Base-by-base conservation (phyloP, 2,113 vertebrate genomes). In the Scortum barcoo region DNA sequence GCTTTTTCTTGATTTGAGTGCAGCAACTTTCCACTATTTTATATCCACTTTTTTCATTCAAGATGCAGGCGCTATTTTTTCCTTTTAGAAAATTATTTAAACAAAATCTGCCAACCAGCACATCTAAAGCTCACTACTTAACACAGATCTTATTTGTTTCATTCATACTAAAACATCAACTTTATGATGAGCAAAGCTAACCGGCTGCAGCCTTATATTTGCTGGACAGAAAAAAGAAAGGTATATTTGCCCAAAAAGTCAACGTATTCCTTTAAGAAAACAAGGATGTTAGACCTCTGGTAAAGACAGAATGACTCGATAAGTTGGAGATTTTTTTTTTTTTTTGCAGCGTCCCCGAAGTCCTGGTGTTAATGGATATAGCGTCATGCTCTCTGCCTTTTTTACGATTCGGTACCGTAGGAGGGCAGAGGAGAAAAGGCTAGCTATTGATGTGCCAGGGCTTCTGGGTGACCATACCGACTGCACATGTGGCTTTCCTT, bases 401-500 rank as follows among this genome's bases (percentile, higher is more conserved):
- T 85, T 84, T 88, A 86, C 42, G 30, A 90, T 80, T 74, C 30
- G 79, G 50, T 80, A 54, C 86, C 76, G 28, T 11, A 61, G 89
- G 84, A 91, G 90, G 90, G 69, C 76, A 78, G 75, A 87, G 54
- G 76, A 89, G 76, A 80, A 90, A 89, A 83, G 82, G 78, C 84
- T 14, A n/a, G 60, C 78, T 87, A 91, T 93, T 0, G 90, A 93
- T 53, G 75, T 67, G 73, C 61, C 75, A 68, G 78, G 57, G 71
- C 88, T 68, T 87, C 78, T 62, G 70, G 87, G 83, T 77, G 91
- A 81, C 83, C 88, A 38, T 20, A 66, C 76, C 61, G 81, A 87
- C 78, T 60, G 76, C 86, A 86, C 87, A 88, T 91, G 91, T 87
- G 88, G 89, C 90, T 86, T 61, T 83, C 78, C 76, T 63, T 81